Base-by-base conservation (phyloP, 2,113 vertebrate species). In the Hylia prasina region DNA sequence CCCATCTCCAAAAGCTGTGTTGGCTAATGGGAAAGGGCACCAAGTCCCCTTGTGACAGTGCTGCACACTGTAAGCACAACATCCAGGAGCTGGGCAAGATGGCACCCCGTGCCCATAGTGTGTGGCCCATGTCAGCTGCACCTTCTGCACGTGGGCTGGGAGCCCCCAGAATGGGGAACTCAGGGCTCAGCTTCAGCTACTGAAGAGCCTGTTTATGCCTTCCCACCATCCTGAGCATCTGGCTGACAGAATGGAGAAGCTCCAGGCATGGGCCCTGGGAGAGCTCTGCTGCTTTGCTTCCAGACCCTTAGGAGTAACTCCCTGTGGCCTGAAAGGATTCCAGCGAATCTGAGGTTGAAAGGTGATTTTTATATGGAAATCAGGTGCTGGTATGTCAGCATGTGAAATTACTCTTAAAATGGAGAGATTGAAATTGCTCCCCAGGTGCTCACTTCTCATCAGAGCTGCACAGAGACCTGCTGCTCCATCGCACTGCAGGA, bases 361-460 rank as follows among this genome's bases (percentile, higher is more conserved):
- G 30, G 40, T 75, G 68, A 22, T 86, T 87, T 93, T 86, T 80
- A 27, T 56, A 51, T 90, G 68, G 60, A 90, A 87, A 68, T 95
- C n/a, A 81, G 47, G 82, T 63, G 50, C 63, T 86, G 75, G 22
- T 57, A 40, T 79, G 18, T 79, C 70, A 91, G 45, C 44, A 10
- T 77, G 71, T 88, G 82, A 94, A 86, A 95, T 86, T 88, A 28
- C 42, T 76, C 68, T 63, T 69, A 54, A 61, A 70, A 35, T 61
- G 54, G 82, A 83, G 82, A 92, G 88, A 50, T 56, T 73, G 80
- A 54, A 92, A 66, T 89, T 82, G 89, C 85, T 93, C 89, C 80
- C 72, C 58, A 23, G 95, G 86, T 91, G 82, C 54, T 64, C 64
- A 17, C 79, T 92, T 82, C 71, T 95, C 90, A 92, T 92, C 88